Evolutionary conservation across 1,140 invertebrate genomes (phyloP).

Genomic region (Hyphantria cunea): DNA sequence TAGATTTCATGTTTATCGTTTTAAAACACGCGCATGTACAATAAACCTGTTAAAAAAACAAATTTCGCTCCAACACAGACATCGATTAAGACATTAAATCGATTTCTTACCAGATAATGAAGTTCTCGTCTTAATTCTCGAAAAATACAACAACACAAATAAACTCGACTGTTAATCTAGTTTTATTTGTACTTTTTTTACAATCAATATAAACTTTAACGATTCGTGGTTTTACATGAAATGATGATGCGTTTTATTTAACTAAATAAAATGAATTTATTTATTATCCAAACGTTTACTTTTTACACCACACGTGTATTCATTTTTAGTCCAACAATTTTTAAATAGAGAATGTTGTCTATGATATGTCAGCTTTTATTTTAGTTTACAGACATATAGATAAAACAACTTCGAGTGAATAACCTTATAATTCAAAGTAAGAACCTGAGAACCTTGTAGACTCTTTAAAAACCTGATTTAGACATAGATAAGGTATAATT

Average conservation of each 20-base stretch:
- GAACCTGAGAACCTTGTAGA: slow-evolving; percentile 2
- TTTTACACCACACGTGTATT: background rate
- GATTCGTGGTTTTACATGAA: slow-evolving; percentile 13
- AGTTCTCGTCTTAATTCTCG: slow-evolving; percentile 35
- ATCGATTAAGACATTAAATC: slow-evolving; percentile 47
- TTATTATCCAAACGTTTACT: slow-evolving; percentile 8
- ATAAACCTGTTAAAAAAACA: slow-evolving; percentile 34
- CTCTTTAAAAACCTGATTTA: slow-evolving; percentile 5
- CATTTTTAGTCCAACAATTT: background rate
- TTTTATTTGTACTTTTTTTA: slow-evolving; percentile 25
- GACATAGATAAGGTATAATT: slow-evolving; percentile 15
- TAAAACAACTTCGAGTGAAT: background rate
- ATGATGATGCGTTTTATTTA: slow-evolving; percentile 9
- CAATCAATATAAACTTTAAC: slow-evolving; percentile 30
- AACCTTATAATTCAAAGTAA: slow-evolving; percentile 2
- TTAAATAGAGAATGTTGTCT: background rate
- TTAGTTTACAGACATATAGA: background rate
- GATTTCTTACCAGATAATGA: slow-evolving; percentile 39
- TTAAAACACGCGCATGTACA: slow-evolving; percentile 9
- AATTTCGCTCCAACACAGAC: slow-evolving; percentile 25
- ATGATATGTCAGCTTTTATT: too few relatives aligned
- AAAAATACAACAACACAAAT: slow-evolving; percentile 43
- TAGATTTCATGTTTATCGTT: background rate
- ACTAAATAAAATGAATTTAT: slow-evolving; percentile 19
- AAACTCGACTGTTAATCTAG: slow-evolving; percentile 35